Percentiles rank a stretch among this genome's conserved stretches.
Evolutionary conservation across 2,888 invertebrate species (phyloP).

Genomic region (Liposcelis brunnea): DNA sequence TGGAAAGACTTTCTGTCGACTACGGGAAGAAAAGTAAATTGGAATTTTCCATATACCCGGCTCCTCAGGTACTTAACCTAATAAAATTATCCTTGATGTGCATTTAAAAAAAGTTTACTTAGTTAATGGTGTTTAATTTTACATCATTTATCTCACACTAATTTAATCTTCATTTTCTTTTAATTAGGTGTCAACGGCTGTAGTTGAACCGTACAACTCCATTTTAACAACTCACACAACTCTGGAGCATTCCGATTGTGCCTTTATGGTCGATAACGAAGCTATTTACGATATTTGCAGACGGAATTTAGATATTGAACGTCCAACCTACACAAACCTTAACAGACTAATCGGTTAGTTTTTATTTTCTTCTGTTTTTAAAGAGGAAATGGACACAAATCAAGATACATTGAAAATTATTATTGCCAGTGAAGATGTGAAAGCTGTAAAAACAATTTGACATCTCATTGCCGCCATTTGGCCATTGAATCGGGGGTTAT

Average conservation of each 20-base stretch:
- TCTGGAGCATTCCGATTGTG: conserved; percentile 70
- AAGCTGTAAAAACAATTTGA: no score
- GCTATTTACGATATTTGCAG: conserved; percentile 80
- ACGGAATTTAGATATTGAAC: conserved; percentile 67
- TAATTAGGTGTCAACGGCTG: conserved; percentile 55
- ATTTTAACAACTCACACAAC: conserved; percentile 86
- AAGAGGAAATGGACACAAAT: no score
- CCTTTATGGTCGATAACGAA: conserved; percentile 86
- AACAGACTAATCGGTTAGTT: conserved; percentile 69
- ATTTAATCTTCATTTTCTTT: neutral
- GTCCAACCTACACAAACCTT: conserved; percentile 72
- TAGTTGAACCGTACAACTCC: conserved; percentile 81
- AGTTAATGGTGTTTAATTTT: neutral
- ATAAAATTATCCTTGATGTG: neutral
- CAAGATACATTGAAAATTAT: no score
- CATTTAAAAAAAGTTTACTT: neutral
- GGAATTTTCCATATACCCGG: conserved; percentile 88
- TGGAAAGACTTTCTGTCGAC: conserved; percentile 82
- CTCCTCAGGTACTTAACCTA: conserved; percentile 52
- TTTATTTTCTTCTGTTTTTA: conserved; percentile 1
- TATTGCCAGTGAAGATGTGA: no score
- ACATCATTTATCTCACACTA: neutral
- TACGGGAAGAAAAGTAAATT: conserved; percentile 89
- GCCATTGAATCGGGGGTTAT: no score
- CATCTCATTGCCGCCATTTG: no score